Percentiles rank a stretch among this genome's conserved stretches.
Conservation (phyloP, 1,140 invertebrate species). For the Microvelia longipes region DNA sequence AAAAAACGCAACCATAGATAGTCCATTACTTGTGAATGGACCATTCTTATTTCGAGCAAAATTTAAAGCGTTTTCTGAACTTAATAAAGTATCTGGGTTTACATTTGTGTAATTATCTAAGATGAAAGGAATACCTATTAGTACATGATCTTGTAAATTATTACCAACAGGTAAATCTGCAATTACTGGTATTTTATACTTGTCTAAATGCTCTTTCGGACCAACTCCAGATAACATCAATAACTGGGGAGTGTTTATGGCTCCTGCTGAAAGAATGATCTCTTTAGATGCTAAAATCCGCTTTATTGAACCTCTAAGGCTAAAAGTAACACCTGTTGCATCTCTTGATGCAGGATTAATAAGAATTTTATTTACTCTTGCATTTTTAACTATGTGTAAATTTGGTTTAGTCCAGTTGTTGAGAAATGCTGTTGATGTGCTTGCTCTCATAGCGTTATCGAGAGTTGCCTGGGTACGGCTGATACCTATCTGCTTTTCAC, state of each 20-base stretch:
- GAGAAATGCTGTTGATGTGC: conserved; percentile 5
- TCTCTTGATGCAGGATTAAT: background rate
- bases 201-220: background rate
- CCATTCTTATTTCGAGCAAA: conserved; percentile 6
- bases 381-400: background rate
- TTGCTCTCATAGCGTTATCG: conserved; percentile 2
- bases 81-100: background rate
- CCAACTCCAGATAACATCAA: conserved; percentile 8
- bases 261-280: conserved; percentile 4
- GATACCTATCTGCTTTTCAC: background rate
- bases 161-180: conserved; percentile 6
- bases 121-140: background rate
- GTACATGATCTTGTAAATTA: background rate
- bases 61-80: background rate
- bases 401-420: conserved; percentile 1
- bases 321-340: conserved; percentile 2
- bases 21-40: conserved; percentile 6
- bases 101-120: background rate
- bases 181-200: background rate
- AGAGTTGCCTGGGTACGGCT: background rate
- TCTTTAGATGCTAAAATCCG: background rate
- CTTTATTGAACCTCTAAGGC: background rate
- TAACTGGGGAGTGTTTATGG: conserved; percentile 6
- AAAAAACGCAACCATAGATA: conserved; percentile 1
- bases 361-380: background rate